phyloP scores from a whole-genome alignment of 2,113 vertebrate genomes.

The Indicator indicator region DNA sequence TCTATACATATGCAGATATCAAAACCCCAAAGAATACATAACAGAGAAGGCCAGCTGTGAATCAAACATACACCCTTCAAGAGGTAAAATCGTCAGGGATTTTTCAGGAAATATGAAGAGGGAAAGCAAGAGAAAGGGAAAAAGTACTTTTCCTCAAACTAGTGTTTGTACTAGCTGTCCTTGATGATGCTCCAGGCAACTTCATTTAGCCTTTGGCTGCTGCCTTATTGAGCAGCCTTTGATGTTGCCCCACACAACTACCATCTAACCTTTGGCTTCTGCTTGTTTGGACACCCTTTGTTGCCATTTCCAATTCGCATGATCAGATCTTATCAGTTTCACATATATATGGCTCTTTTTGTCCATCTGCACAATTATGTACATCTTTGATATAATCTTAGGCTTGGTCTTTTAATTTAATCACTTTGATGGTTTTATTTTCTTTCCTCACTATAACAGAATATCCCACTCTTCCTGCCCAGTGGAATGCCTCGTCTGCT shows the following conservation, averaged over 20 bases:
- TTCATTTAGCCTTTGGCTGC: background rate
- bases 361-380: background rate
- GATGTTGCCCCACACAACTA: background rate
- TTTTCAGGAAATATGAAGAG: background rate
- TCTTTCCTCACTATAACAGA: background rate
- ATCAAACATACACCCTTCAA: background rate
- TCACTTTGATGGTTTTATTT: background rate
- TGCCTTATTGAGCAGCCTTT: conserved; percentile 4
- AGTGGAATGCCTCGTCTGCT: background rate
- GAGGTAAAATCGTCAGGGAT: background rate
- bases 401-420: background rate
- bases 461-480: background rate
- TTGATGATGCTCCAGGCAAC: background rate
- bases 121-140: background rate
- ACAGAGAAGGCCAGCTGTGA: background rate
- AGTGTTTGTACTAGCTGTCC: background rate
- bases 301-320: background rate
- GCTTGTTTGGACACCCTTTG: background rate
- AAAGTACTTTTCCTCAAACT: background rate
- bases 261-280: background rate
- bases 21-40: background rate
- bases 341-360: background rate
- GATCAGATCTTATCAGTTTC: background rate
- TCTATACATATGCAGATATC: background rate
- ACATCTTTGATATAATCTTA: background rate